Percentiles rank a stretch among this genome's conserved stretches.
Conservation (phyloP, 2,113 vertebrate species). For the Ranitomeya variabilis region DNA sequence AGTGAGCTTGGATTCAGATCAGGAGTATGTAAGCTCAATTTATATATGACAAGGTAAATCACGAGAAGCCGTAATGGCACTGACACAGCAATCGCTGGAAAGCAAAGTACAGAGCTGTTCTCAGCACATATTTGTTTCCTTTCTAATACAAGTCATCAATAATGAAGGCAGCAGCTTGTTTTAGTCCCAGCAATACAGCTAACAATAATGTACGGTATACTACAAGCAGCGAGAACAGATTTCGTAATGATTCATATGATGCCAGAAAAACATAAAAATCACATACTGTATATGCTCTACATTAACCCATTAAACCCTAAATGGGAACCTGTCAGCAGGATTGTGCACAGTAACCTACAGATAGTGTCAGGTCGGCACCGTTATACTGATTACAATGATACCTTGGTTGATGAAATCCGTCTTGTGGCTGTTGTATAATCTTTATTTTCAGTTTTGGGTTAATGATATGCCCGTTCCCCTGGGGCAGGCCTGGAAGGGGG, state of each 20-base stretch:
- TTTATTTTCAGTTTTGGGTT: no score
- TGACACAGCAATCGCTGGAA: slow-evolving; percentile 18
- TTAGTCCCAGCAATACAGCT: not conserved
- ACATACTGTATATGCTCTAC: no score
- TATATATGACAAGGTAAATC: slow-evolving; percentile 19
- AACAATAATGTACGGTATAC: not conserved
- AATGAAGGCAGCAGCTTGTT: not conserved
- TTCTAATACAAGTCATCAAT: slow-evolving; percentile 10
- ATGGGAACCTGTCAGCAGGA: no score
- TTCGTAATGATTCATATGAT: not conserved
- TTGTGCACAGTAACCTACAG: no score
- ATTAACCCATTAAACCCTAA: no score
- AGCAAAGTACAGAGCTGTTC: not conserved
- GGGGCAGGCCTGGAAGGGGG: no score
- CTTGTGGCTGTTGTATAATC: no score
- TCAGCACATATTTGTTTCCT: not conserved
- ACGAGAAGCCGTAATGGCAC: slow-evolving; percentile 11
- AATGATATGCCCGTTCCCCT: no score
- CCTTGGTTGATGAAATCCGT: no score
- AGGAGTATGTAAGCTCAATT: slow-evolving; percentile 1
- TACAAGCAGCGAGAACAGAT: not conserved
- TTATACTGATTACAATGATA: no score
- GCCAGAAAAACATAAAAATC: not conserved
- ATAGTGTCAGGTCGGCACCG: no score
- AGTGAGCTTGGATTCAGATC: not conserved